Conservation (phyloP, 2,888 invertebrate genomes). For the Acrobasis repandana region DNA sequence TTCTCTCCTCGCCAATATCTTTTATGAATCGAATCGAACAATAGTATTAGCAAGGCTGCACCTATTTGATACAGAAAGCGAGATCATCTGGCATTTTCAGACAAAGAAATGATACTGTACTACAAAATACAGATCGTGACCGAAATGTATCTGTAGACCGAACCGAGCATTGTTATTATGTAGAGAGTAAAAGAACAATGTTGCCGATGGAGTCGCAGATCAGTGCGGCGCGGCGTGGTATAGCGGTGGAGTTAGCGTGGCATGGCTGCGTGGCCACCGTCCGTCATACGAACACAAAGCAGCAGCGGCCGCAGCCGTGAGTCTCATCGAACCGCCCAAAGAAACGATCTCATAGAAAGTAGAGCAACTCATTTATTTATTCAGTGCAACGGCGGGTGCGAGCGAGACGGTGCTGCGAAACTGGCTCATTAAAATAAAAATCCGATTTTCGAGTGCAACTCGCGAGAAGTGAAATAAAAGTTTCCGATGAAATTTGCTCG, state of each 20-base stretch:
- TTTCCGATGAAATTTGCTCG: conserved; percentile 80
- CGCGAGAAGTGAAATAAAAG: conserved; percentile 75
- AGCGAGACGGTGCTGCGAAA: conserved; percentile 70
- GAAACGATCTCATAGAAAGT: conserved; percentile 82
- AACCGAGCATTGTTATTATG: conserved; percentile 51
- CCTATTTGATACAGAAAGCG: conserved; percentile 8
- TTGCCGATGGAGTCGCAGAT: conserved; percentile 39
- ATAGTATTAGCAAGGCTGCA: conserved; percentile 5
- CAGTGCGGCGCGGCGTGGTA: conserved; percentile 28
- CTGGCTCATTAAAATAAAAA: conserved; percentile 82
- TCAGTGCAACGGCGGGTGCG: conserved; percentile 74
- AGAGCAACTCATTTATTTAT: conserved; percentile 82
- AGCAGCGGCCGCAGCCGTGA: conserved; percentile 43
- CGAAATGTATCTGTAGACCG: conserved; percentile 49
- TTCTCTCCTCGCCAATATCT: not conserved
- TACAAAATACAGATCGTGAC: conserved; percentile 48
- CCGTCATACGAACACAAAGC: conserved; percentile 33
- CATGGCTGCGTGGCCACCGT: conserved; percentile 30
- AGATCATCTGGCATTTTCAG: conserved; percentile 36
- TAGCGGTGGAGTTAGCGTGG: conserved; percentile 26
- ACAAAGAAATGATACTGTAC: conserved; percentile 36
- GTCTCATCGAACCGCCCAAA: conserved; percentile 69
- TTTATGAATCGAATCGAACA: conserved; percentile 3
- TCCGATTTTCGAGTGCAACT: conserved; percentile 76
- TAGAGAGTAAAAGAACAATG: conserved; percentile 56